Percentiles rank a stretch among this genome's conserved stretches.
Evolutionary conservation across 1,140 invertebrate genomes (phyloP).

Genomic region (Magallana ariakensis): DNA sequence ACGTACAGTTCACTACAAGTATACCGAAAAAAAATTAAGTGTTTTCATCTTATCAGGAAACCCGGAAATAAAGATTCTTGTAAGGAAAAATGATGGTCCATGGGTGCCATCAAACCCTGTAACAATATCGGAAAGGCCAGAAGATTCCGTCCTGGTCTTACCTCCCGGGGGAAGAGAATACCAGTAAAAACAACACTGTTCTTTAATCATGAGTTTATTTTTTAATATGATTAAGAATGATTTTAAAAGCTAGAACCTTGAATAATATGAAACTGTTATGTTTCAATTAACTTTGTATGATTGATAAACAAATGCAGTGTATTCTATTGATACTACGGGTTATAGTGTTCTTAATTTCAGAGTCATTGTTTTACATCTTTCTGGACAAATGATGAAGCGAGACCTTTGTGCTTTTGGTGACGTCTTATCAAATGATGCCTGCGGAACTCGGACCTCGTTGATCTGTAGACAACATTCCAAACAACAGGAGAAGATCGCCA

Average conservation of each 20-base stretch:
- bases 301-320: no score
- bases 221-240: no score
- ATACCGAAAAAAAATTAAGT: no score
- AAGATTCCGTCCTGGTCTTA: neutral
- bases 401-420: neutral
- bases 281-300: no score
- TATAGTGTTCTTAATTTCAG: neutral
- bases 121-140: neutral
- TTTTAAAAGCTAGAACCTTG: no score
- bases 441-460: neutral
- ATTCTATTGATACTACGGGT: no score
- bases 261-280: no score
- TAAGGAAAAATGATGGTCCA: neutral
- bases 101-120: conserved; percentile 3
- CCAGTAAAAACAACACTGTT: neutral
- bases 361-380: neutral
- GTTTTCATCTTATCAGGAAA: neutral
- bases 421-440: neutral
- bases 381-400: neutral
- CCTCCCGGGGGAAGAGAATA: neutral
- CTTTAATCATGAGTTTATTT: no score
- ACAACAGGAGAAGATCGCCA: conserved; percentile 16
- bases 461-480: conserved; percentile 22
- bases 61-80: neutral
- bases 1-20: no score